These are phyloP conservation scores for Pristionchus fissidentatus DNA, from an alignment of 2,888 invertebrate species.

Conservation along the genomic window DNA sequence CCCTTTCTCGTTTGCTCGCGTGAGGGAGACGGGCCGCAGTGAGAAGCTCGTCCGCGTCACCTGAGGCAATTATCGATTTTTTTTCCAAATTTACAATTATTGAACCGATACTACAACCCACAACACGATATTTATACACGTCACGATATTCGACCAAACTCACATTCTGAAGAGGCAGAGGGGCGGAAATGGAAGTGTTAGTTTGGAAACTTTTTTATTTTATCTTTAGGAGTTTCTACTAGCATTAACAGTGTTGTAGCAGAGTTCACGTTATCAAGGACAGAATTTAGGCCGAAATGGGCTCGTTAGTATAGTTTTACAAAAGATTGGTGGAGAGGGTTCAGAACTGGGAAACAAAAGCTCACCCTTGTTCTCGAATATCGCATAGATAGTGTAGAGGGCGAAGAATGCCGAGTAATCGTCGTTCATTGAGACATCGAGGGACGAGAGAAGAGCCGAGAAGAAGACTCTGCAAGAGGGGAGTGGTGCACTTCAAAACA, in stretches of 20 bases:
- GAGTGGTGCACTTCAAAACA: no score
- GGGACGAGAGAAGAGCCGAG: slow-evolving; percentile 88
- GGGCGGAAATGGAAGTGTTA: slow-evolving; percentile 26
- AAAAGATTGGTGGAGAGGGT: no score
- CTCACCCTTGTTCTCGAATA: slow-evolving; percentile 92
- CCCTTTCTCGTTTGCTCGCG: slow-evolving; percentile 11
- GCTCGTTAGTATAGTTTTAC: no score
- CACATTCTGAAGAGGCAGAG: slow-evolving; percentile 55
- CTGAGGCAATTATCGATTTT: slow-evolving; percentile 50
- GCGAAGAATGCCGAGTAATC: slow-evolving; percentile 94
- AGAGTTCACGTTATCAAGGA: no score
- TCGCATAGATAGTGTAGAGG: slow-evolving; percentile 90
- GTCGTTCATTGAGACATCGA: slow-evolving; percentile 88
- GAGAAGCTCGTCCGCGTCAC: slow-evolving; percentile 61
- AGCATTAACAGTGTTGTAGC: no score
- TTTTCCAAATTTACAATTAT: neutral
- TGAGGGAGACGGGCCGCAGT: slow-evolving; percentile 59
- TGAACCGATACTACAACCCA: neutral
- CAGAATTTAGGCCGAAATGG: no score
- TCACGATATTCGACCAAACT: slow-evolving; percentile 55
- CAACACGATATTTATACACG: slow-evolving; percentile 45
- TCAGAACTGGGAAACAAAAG: no score
- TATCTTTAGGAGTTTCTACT: neutral
- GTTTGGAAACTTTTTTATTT: neutral
- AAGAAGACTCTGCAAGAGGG: slow-evolving; percentile 84